These are phyloP conservation scores for Pempheris klunzingeri DNA, from an alignment of 2,797 vertebrate genomes.

Conservation along the genomic window DNA sequence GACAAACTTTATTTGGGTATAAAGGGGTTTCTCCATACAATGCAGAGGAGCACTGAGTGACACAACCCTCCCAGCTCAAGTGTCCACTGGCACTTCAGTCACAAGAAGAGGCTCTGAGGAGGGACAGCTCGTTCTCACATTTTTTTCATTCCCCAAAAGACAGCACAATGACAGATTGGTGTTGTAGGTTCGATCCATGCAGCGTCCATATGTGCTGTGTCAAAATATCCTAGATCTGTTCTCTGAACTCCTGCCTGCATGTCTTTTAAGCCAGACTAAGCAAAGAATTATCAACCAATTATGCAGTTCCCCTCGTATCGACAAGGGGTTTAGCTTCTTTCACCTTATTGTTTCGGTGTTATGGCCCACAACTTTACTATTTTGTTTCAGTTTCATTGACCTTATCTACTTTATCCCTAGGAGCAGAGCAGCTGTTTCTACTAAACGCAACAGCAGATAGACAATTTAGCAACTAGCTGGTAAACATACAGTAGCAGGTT, in stretches of 20 bases:
- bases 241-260: background rate
- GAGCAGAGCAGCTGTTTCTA: no score
- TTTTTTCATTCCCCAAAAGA: slow-evolving; percentile 39
- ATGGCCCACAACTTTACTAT: background rate
- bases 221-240: slow-evolving; percentile 9
- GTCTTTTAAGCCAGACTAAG: no score
- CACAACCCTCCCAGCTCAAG: slow-evolving; percentile 57
- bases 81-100: slow-evolving; percentile 60
- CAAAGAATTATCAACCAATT: background rate
- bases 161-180: slow-evolving; percentile 22
- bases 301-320: background rate
- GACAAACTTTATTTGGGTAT: slow-evolving; percentile 55
- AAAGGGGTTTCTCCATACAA: slow-evolving; percentile 57
- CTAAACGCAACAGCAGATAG: background rate
- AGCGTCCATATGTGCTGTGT: slow-evolving; percentile 2
- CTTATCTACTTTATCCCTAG: no score
- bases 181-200: slow-evolving; percentile 4
- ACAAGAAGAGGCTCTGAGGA: slow-evolving; percentile 53
- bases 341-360: background rate
- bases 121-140: slow-evolving; percentile 22
- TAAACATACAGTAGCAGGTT: background rate
- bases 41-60: slow-evolving; percentile 38
- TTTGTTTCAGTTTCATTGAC: background rate
- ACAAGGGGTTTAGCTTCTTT: background rate
- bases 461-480: background rate